Conservation (phyloP, 2,113 vertebrate species). For the Nycticebus coucang region DNA sequence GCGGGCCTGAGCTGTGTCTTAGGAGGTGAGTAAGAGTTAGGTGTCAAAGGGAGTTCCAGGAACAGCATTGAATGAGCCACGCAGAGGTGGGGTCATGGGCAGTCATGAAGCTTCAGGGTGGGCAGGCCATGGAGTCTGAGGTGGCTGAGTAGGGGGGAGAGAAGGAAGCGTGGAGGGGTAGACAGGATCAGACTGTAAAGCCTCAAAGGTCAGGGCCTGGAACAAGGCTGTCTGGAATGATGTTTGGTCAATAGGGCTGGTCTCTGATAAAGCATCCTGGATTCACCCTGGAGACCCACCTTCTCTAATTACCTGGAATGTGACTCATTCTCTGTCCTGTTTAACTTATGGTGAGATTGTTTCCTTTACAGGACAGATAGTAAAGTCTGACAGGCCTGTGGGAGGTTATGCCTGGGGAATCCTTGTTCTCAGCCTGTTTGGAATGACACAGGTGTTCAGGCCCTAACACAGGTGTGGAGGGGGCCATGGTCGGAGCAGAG, state of each 20-base stretch:
- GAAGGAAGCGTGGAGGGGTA: neutral
- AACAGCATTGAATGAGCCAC: neutral
- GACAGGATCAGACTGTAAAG: neutral
- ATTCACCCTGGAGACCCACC: neutral
- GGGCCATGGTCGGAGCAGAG: neutral
- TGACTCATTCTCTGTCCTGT: slow-evolving; percentile 7
- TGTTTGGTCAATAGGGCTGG: neutral
- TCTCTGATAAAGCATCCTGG: neutral
- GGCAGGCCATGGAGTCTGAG: neutral
- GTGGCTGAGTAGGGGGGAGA: neutral
- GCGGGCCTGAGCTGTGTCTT: neutral
- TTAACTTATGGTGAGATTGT: neutral
- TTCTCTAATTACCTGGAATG: neutral
- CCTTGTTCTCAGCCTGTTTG: neutral
- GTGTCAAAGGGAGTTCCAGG: neutral
- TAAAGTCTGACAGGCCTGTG: neutral
- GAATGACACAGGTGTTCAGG: neutral
- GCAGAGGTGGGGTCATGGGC: rapidly evolving
- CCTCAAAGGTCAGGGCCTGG: neutral
- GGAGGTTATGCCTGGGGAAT: neutral
- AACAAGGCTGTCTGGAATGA: neutral
- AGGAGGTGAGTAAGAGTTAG: neutral
- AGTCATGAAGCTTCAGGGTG: neutral
- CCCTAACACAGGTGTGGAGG: neutral
- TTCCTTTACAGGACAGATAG: neutral